Evolutionary conservation across 2,113 vertebrate genomes (phyloP), one percentile per base, ranked within the genome.

Genomic region (Nycticebus coucang): DNA sequence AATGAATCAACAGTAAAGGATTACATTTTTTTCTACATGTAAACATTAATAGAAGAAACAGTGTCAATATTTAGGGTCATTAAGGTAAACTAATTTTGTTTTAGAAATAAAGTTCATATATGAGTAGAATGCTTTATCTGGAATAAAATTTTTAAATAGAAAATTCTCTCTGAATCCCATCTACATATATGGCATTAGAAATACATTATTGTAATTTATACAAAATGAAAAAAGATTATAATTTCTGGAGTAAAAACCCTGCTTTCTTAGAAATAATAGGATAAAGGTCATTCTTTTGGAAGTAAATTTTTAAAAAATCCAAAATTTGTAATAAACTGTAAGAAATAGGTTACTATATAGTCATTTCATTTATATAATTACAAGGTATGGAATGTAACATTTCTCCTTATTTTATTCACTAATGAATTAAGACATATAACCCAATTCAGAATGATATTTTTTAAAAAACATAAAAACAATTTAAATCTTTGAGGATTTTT

Each of bases 71-170:
- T 79, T 86, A 60, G 35, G 17, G 7, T 90, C 37, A 93, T 89
- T 97, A 77, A 91, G 22, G 4, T 87, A 96, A 96, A 94, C 62
- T 78, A 81, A 5, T 72, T 83, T 37, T 37, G 3, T 83, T 86
- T 95, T 91, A 87, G n/a, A 85, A 95, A 81, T 92, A 94, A 68
- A 68, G 77, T 84, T 85, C 50, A 71, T 55, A 45, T 68, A 59
- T 7, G 89, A 87, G 68, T 79, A 69, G 11, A 92, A 77, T 78
- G 33, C 0, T 85, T 95, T 90, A 78, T 68, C 33, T 95, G 41
- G 26, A 90, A 50, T 75, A 94, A 94, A 74, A 55, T 7, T 53
- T 96, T 53, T 55, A 30, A 84, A 82, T 8, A 74, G 50, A 85
- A 81, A 78, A 4, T 82, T 91, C 28, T 83, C 2, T 59, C 69